Evolutionary conservation across 2,113 vertebrate genomes (phyloP).

Genomic region (Coturnix japonica): DNA sequence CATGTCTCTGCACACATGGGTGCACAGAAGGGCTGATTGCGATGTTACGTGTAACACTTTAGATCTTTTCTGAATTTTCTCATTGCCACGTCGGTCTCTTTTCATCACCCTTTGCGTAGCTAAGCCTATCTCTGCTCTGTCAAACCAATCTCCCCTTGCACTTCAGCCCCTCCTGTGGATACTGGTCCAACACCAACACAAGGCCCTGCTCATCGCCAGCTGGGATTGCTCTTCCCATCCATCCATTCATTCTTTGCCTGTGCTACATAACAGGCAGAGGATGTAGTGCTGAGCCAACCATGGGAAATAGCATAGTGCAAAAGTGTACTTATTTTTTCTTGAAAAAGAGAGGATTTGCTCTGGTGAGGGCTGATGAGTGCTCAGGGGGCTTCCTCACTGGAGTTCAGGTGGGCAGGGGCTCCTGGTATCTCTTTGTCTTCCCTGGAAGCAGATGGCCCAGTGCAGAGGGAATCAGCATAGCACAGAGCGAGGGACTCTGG

Average conservation of each 20-base stretch:
- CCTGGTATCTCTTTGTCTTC: background rate
- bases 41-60: accelerated
- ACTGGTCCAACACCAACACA: background rate
- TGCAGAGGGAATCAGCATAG: background rate
- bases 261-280: background rate
- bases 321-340: background rate
- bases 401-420: background rate
- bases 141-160: background rate
- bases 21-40: background rate
- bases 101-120: background rate
- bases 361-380: background rate
- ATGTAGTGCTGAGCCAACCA: accelerated
- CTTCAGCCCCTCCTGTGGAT: background rate
- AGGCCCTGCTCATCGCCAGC: accelerated
- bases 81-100: background rate
- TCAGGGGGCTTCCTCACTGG: background rate
- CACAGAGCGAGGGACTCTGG: background rate
- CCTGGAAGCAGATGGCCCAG: background rate
- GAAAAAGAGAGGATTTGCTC: background rate
- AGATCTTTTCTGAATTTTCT: background rate
- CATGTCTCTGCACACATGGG: background rate
- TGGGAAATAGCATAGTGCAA: accelerated
- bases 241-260: accelerated
- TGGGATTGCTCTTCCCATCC: accelerated
- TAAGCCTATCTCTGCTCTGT: background rate